These are phyloP conservation scores for Python bivittatus DNA, from an alignment of 2,113 vertebrate genomes.

Conservation along the genomic window DNA sequence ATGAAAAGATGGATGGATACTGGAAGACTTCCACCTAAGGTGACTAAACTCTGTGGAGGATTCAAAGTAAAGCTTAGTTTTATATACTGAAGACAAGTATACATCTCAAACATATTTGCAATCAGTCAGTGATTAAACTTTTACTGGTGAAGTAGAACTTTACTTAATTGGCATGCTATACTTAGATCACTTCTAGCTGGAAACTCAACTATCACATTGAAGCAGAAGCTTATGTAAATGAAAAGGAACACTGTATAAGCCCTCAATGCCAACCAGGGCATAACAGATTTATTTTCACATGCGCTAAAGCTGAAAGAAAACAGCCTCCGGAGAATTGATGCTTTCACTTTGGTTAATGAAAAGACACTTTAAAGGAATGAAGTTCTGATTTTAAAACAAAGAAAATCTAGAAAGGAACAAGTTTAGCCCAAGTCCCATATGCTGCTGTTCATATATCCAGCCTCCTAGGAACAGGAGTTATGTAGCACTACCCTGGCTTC, in stretches of 20 bases:
- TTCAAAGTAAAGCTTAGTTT: background rate
- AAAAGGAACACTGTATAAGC: background rate
- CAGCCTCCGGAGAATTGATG: background rate
- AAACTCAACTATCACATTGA: background rate
- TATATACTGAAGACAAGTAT: background rate
- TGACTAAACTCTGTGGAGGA: background rate
- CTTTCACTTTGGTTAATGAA: background rate
- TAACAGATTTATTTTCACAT: slow-evolving; percentile 1
- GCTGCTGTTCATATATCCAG: background rate
- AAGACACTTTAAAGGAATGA: background rate
- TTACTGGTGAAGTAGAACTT: background rate
- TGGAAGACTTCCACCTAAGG: background rate
- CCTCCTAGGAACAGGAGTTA: background rate
- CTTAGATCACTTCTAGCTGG: background rate
- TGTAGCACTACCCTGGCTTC: background rate
- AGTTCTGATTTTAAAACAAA: background rate
- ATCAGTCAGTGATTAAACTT: background rate
- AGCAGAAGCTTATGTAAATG: background rate
- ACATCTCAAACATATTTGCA: background rate
- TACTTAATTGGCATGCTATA: background rate
- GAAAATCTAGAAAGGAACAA: background rate
- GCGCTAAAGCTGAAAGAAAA: background rate
- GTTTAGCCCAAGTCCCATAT: background rate
- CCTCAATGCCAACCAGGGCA: background rate
- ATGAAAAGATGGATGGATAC: no score